A percentile compares a stretch with the other conserved stretches of the same genome.
These are phyloP conservation scores for Drosophila incognita DNA, from an alignment of 2,888 invertebrate genomes.

Conservation along the genomic window DNA sequence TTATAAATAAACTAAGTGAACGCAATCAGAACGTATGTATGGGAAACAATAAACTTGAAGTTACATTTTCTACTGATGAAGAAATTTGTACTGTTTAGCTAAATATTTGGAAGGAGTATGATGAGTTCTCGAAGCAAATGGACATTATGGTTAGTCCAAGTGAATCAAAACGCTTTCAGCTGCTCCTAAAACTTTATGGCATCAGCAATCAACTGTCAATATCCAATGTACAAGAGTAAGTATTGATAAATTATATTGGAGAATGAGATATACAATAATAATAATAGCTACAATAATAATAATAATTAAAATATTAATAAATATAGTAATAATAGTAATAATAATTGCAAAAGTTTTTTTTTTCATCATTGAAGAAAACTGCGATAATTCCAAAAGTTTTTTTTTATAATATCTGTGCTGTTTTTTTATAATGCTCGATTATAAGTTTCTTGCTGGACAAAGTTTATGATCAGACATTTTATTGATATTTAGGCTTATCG, in stretches of 20 bases:
- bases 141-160: constrained; percentile 88
- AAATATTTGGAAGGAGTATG: constrained; percentile 81
- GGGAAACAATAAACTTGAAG: not conserved
- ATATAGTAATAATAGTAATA: too few species aligned
- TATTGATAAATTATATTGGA: constrained; percentile 16
- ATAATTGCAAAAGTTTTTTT: rapidly evolving
- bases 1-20: constrained; percentile 68
- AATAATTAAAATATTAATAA: too few species aligned
- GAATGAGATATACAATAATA: not conserved
- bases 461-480: constrained; percentile 63
- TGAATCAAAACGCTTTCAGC: constrained; percentile 85
- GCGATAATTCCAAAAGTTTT: too few species aligned
- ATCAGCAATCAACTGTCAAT: constrained; percentile 86
- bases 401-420: not conserved
- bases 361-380: too few species aligned
- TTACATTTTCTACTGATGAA: not conserved
- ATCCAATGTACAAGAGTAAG: constrained; percentile 88
- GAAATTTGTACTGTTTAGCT: constrained; percentile 52
- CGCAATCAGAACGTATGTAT: constrained; percentile 38
- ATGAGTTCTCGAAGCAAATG: constrained; percentile 83
- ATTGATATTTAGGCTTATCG: constrained; percentile 85
- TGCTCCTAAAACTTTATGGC: constrained; percentile 83
- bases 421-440: constrained; percentile 17
- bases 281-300: too few species aligned
- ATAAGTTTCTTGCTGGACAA: constrained; percentile 12